Evolutionary conservation across 2,888 invertebrate genomes (phyloP), one percentile per base, ranked within the genome.

Genomic region (Drosophila putrida): DNA sequence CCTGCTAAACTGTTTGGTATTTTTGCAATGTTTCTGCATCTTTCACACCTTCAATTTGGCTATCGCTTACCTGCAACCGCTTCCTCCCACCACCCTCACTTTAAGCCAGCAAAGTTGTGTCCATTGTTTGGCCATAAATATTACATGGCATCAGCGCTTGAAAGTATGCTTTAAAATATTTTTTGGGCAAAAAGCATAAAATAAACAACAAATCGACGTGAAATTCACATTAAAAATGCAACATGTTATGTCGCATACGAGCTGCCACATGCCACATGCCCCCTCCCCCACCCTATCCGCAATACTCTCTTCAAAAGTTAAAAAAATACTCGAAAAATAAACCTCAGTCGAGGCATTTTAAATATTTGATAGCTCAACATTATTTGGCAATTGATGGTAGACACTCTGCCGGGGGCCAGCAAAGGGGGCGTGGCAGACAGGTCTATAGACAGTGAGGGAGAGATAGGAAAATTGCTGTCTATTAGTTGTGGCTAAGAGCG

Each of bases 221-320:
- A 80, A 89, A 87, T 74, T 31, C 79, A 25, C 82, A 85, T 85
- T 87, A 85, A 85, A 80, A 66, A 90, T 85, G 90, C 73, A 85
- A 71, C 82, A 89, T 87, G 89, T 83, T 90, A 44, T 90, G 90
- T 83, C 90, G 84, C 82, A 82, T 80, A 68, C 78, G 66, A 70
- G 46, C 33, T 5, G 20, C 47, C 54, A 25, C 15, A 25, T 8
- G 36, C 41, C 31, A 4, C 35, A n/a, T 35, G 27, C 36, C 10
- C 1, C 25, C n/a, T 5, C 1, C 25, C 9, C 6, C 4, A 0
- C 10, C 1, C 25, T 10, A 6, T 1, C 25, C 9, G 6, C 4
- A 0, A 20, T 20, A 5, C 53, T 0, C 31, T n/a, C 10, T n/a
- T 20, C 8, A 31, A 11, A 8, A 15, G 20, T 10, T 46, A 43